Base-by-base conservation (phyloP, 1,140 invertebrate genomes). In the Anoplolepis gracilipes region DNA sequence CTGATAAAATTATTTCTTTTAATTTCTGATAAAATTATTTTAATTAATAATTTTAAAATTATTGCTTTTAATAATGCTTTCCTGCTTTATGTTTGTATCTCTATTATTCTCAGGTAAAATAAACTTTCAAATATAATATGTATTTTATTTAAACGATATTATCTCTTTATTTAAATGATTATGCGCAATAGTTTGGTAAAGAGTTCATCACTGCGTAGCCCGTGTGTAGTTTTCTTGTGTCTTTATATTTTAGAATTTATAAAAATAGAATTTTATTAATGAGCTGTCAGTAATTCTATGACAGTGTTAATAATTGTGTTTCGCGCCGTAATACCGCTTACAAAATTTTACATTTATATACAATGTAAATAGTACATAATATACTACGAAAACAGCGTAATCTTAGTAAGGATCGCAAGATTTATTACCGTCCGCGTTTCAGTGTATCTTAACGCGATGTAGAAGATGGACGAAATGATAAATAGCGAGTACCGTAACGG, bases 321-420 rank as follows among this genome's bases (percentile, higher is more conserved):
- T 55, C 8, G 10, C 62, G 62, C 16, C 10, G 22, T 53, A 64
- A 25, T 55, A 28, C 10, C 53, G 53, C 65, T 69, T 28, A 55
- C 10, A 33, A 5, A 79, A 46, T 59, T 79, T 72, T 65, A 72
- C 28, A 33, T 36, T 57, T 33, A 36, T 36, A 7, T 30, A 77
- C 78, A 72, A 72, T 72, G 53, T 59, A 55, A 72, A 28, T 70
- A 69, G 33, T 59, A 61, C 42, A 36, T 42, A 72, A 81, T 72
- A 57, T 49, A 36, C 22, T 30, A 42, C 53, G 65, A 59, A 57
- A 82, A 82, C 30, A 65, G n/a, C n/a, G 53, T 61, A 82, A 82
- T 82, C 78, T 82, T 82, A 82, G 59, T 73, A 82, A 82, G 55
- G 53, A 82, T 82, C 78, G 78, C 78, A 39, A 82, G 55, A 73